A percentile compares a stretch with the other conserved stretches of the same genome.
Conservation (phyloP, 2,113 vertebrate species). For the Cygnus atratus region DNA sequence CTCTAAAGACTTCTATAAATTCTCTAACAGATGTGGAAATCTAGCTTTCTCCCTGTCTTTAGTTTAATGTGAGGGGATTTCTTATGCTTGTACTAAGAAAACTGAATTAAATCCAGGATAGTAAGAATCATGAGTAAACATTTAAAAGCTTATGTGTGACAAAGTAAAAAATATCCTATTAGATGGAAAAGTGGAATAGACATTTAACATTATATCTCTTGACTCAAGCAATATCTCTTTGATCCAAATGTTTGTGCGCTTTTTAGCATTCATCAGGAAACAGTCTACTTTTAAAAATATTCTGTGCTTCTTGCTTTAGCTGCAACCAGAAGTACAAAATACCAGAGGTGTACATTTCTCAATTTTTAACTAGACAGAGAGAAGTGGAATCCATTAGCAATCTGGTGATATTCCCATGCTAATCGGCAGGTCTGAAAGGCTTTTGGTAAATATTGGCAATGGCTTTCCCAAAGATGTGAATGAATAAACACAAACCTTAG, state of each 20-base stretch:
- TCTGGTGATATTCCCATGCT: not conserved
- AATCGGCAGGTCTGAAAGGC: not conserved
- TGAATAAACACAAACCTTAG: not conserved
- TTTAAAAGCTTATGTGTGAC: not conserved
- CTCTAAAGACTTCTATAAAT: slow-evolving; percentile 22
- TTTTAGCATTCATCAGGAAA: not conserved
- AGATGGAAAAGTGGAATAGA: not conserved
- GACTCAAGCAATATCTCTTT: not conserved
- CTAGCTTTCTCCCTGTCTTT: not conserved
- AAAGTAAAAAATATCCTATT: not conserved
- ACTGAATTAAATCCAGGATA: not conserved
- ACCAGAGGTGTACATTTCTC: not conserved
- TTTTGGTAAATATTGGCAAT: slow-evolving; percentile 32
- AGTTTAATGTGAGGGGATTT: not conserved
- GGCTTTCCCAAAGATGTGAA: not conserved
- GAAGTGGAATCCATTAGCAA: not conserved
- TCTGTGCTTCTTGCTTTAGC: not conserved
- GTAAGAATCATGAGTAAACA: not conserved
- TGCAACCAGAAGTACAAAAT: not conserved
- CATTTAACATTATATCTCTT: not conserved
- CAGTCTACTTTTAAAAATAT: not conserved
- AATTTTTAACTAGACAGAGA: not conserved
- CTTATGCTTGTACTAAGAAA: not conserved
- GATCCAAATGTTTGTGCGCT: not conserved
- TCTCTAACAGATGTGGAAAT: slow-evolving; percentile 25